Evolutionary conservation across 1,140 invertebrate species (phyloP), one percentile per base, ranked within the genome.

Genomic region (Caenorhabditis latens): DNA sequence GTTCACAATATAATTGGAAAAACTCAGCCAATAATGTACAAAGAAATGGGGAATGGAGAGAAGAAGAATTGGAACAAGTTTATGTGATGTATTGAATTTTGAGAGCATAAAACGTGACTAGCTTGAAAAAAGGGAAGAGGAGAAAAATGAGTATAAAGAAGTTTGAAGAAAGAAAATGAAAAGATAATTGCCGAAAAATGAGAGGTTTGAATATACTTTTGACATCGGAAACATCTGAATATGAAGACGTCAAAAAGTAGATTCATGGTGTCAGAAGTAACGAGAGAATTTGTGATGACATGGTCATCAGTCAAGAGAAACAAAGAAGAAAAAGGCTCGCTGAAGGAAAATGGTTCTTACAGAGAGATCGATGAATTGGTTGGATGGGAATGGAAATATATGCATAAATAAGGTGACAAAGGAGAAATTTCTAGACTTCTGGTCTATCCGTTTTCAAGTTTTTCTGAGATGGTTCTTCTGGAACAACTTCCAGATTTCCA

Each of bases 101-200:
- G 46, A 79, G 71, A 79, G 71, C 71, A 79, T 79, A 79, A 79
- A 79, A 48, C 71, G 71, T 79, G 71, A 79, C 71, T 79, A 79
- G 71, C n/a, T 50, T 79, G 43, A 53, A 67, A 67, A 67, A n/a
- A n/a, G 63, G 46, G 14, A 50, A 53, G 16, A 46, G n/a, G 42
- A 71, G 14, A 8, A 79, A 79, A 50, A 79, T 79, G 71, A 79
- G 21, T 50, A 79, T 13, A 24, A 19, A 32, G 8, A 63, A 58
- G 1, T 32, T 32, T 32, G n/a, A 63, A 63, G n/a, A 21, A 63
- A 63, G 1, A 32, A 63, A 6, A 63, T 19, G 6, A 6, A 7
- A 14, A 58, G 55, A 19, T 14, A 16, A 19, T 58, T 58, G 19
- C 55, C 55, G 11, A n/a, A 58, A 11, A 58, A 32, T 32, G 32